Evolutionary conservation across 2,888 invertebrate species (phyloP), one percentile per base, ranked within the genome.

Genomic region (Chymomyza fuscimana): DNA sequence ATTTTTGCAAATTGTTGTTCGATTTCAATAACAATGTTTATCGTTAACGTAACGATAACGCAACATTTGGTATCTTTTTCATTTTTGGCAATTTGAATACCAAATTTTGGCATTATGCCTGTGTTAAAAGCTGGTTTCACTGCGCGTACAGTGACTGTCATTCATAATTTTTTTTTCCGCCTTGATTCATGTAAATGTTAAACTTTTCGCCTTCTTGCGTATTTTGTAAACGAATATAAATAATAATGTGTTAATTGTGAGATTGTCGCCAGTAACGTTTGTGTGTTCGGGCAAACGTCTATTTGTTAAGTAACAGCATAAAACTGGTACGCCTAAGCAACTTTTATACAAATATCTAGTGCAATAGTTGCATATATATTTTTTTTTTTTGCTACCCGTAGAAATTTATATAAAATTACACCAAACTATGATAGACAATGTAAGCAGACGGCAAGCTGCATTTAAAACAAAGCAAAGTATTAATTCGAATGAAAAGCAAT

Each of bases 201-300:
- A 36, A 12, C 12, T 65, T 80, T 80, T 77, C 65, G 74, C 71
- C 80, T 74, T 80, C 74, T 78, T 74, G 77, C 74, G 80, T 77
- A 65, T 78, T 80, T 78, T 76, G 77, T 16, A 69, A 80, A 78
- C 77, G 80, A 74, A 80, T 77, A 32, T 32, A 5, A 80, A 77
- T 74, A 80, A 78, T 76, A 77, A 77, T 78, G 80, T 78, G 80
- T 80, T 78, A 78, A 80, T 54, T 54, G 54, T 54, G 54, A 19
- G n/a, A 15, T 15, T 54, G 16, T 16, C 54, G 54, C 22, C 40
- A 46, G 40, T 46, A 46, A 54, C 80, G 78, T 80, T 54, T 78
- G 78, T 79, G 78, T 80, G 69, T 77, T 77, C 69, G 80, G 80
- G 72, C 78, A 78, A 80, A 78, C 80, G 78, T 78, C 69, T 70